Percentiles rank a stretch among this genome's conserved stretches.
Evolutionary conservation across 2,888 invertebrate genomes (phyloP).

Genomic region (Sinohyriopsis cumingii): DNA sequence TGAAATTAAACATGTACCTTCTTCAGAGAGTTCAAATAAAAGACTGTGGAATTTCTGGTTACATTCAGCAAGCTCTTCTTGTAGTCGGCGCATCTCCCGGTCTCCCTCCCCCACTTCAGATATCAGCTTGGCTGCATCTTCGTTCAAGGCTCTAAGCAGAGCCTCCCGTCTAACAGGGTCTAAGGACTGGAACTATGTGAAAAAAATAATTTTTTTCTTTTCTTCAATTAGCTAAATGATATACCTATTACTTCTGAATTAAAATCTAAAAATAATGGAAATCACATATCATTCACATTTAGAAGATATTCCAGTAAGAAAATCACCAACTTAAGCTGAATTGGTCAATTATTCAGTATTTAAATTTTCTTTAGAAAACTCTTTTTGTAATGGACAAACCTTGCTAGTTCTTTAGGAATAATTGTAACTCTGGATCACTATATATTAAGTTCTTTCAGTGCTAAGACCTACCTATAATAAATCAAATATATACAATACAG

Average conservation of each 20-base stretch:
- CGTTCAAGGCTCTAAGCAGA: conserved; percentile 89
- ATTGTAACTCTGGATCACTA: no score
- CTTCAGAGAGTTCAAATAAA: conserved; percentile 82
- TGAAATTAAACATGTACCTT: conserved; percentile 50
- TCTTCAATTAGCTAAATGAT: neutral
- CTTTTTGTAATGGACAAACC: no score
- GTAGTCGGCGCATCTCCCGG: conserved; percentile 82
- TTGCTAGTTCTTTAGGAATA: no score
- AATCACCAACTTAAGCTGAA: no score
- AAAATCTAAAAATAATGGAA: no score
- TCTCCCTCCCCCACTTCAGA: conserved; percentile 90
- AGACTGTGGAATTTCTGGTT: conserved; percentile 95
- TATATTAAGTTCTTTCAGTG: no score
- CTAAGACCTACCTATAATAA: no score
- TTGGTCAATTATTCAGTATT: no score
- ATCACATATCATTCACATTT: no score
- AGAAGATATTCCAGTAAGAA: no score
- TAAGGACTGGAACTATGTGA: conserved; percentile 89
- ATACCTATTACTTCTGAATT: neutral
- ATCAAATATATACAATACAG: no score
- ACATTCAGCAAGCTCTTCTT: conserved; percentile 95
- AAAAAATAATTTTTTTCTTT: neutral
- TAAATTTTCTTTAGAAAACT: no score
- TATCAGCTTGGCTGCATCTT: conserved; percentile 95
- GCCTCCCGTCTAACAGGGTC: conserved; percentile 96